These are phyloP conservation scores for Atta colombica DNA, from an alignment of 1,140 invertebrate genomes.

Conservation along the genomic window DNA sequence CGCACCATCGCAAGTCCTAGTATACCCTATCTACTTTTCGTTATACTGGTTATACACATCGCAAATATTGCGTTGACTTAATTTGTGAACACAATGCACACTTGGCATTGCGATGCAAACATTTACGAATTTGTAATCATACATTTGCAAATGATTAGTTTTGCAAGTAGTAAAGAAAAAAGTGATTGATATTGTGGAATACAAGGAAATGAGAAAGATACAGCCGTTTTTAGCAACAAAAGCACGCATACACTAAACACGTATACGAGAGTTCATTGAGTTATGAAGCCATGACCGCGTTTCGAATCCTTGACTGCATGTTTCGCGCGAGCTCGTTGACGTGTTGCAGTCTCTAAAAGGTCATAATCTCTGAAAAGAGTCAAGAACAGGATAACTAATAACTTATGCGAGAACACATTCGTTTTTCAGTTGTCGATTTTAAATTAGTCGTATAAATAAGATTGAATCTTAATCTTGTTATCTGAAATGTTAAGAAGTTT, in stretches of 20 bases:
- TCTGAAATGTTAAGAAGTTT: constrained; percentile 29
- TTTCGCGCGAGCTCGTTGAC: constrained; percentile 48
- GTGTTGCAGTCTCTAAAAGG: no score
- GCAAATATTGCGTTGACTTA: constrained; percentile 61
- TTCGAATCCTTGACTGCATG: constrained; percentile 75
- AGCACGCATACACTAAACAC: background rate
- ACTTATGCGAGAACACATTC: constrained; percentile 44
- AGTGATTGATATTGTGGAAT: background rate
- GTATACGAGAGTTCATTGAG: background rate
- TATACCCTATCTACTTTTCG: constrained; percentile 69
- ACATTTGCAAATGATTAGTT: background rate
- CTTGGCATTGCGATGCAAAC: no score
- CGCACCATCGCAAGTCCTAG: background rate
- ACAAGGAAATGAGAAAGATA: background rate
- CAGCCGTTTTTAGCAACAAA: background rate
- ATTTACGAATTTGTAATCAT: background rate
- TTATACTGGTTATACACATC: constrained; percentile 50
- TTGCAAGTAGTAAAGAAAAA: background rate
- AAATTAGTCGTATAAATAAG: constrained; percentile 73
- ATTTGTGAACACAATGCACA: background rate
- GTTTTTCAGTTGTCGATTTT: constrained; percentile 73
- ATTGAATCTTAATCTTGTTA: constrained; percentile 70
- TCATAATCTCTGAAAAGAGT: constrained; percentile 69
- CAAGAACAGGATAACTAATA: constrained; percentile 70
- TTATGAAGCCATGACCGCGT: constrained; percentile 70